Percentiles rank a stretch among this genome's conserved stretches.
phyloP scores from a whole-genome alignment of 2,113 vertebrate species.

The Lipophrys pholis region DNA sequence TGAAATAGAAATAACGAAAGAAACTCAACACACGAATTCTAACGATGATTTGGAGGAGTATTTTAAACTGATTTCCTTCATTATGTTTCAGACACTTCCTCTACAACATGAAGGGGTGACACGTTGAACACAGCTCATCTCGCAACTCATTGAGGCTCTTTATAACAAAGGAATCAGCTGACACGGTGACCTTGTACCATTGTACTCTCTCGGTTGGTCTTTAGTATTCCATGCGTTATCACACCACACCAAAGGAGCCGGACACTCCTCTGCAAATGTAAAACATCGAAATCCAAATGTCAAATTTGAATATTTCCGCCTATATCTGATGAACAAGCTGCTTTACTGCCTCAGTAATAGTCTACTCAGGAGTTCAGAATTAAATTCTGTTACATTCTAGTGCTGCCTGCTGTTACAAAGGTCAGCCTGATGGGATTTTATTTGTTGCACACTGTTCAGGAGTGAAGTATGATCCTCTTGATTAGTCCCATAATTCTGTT shows the following conservation, averaged over 20 bases:
- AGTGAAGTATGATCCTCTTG: constrained; percentile 62
- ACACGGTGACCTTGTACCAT: constrained; percentile 30
- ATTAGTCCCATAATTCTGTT: constrained; percentile 64
- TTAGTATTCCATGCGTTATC: constrained; percentile 49
- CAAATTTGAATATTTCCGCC: constrained; percentile 70
- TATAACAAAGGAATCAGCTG: constrained; percentile 9
- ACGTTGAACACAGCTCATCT: background rate
- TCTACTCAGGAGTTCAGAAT: constrained; percentile 52
- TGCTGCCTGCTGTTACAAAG: constrained; percentile 56
- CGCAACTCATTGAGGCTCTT: constrained; percentile 2
- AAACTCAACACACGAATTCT: background rate
- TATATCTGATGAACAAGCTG: constrained; percentile 66
- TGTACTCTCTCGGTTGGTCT: constrained; percentile 9
- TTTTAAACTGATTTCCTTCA: no score
- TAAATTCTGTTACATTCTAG: constrained; percentile 46
- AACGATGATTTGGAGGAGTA: no score
- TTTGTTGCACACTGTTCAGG: constrained; percentile 61
- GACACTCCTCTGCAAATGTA: constrained; percentile 50
- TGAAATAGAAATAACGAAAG: background rate
- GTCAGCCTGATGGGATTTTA: constrained; percentile 65
- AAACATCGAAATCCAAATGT: constrained; percentile 72
- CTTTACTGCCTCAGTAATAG: constrained; percentile 63
- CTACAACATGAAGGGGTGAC: constrained; percentile 5
- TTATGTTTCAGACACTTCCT: background rate
- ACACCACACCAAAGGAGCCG: constrained; percentile 4